phyloP scores from a whole-genome alignment of 2,113 vertebrate genomes.

The Meleagris gallopavo region DNA sequence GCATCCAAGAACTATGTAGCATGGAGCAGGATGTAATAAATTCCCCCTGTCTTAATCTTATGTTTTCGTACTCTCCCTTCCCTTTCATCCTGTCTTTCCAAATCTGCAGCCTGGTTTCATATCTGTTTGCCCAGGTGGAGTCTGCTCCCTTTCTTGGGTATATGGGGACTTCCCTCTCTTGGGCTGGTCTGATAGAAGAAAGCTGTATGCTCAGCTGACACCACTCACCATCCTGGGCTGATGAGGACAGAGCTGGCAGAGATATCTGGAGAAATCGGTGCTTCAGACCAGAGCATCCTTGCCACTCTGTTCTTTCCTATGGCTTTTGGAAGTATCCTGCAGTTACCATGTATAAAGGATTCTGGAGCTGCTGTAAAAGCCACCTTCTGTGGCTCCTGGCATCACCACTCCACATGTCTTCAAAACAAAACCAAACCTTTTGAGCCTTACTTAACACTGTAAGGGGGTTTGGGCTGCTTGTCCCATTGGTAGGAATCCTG shows the following conservation, averaged over 20 bases:
- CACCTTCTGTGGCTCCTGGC: background rate
- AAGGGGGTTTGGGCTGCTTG: background rate
- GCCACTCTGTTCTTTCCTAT: background rate
- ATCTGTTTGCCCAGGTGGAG: background rate
- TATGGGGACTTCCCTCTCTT: background rate
- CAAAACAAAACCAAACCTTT: background rate
- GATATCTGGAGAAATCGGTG: background rate
- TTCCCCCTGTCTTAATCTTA: background rate
- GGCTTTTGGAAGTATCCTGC: background rate
- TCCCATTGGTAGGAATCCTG: background rate
- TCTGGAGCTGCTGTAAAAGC: background rate
- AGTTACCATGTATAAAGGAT: background rate
- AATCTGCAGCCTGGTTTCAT: background rate
- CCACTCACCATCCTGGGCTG: background rate
- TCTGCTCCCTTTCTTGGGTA: background rate
- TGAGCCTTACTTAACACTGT: background rate
- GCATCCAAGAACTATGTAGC: slow-evolving; percentile 27
- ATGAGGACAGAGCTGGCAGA: background rate
- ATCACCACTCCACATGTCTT: background rate
- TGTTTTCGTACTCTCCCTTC: background rate
- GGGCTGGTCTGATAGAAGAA: background rate
- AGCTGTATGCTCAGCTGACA: background rate
- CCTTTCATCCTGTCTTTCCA: background rate
- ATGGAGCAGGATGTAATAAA: slow-evolving; percentile 3
- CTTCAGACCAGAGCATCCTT: background rate